Percentiles rank a stretch among this genome's conserved stretches.
Evolutionary conservation across 2,113 vertebrate species (phyloP).

Genomic region (Heterochromis multidens): DNA sequence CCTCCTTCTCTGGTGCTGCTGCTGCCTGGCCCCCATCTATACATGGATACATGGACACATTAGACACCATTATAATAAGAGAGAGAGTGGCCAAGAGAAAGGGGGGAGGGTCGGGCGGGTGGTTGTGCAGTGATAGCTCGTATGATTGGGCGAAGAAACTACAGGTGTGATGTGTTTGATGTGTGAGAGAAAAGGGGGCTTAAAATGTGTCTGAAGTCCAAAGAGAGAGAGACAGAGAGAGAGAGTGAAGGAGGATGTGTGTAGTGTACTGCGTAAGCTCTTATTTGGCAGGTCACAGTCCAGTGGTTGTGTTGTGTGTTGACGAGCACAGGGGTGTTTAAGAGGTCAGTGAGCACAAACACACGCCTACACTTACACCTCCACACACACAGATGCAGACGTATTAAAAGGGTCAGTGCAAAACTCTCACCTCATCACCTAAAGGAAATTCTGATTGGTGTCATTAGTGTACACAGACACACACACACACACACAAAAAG

Average conservation of each 20-base stretch:
- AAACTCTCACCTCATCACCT: conserved; percentile 64
- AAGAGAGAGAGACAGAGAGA: conserved; percentile 8
- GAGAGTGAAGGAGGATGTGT: conserved; percentile 11
- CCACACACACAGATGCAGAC: conserved; percentile 42
- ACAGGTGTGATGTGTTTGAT: conserved; percentile 85
- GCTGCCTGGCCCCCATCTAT: conserved; percentile 59
- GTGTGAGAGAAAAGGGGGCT: conserved; percentile 34
- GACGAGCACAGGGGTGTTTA: conserved; percentile 78
- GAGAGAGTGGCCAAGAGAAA: conserved; percentile 63
- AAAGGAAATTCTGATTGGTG: conserved; percentile 64
- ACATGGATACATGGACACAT: conserved; percentile 69
- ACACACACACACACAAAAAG: not conserved
- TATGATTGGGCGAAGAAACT: conserved; percentile 81
- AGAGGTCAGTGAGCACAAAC: conserved; percentile 78
- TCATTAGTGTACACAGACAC: conserved; percentile 50
- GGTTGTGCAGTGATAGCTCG: not conserved
- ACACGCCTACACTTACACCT: conserved; percentile 51
- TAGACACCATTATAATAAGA: conserved; percentile 68
- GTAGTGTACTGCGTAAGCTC: conserved; percentile 67
- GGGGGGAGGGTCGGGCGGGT: not conserved
- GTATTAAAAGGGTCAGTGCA: conserved; percentile 71
- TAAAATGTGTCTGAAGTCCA: conserved; percentile 52
- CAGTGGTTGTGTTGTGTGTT: conserved; percentile 75
- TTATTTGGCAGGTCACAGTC: conserved; percentile 82
- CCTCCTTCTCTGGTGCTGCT: conserved; percentile 59